Conservation (phyloP, 2,888 invertebrate genomes). For the Drosophila testacea region DNA sequence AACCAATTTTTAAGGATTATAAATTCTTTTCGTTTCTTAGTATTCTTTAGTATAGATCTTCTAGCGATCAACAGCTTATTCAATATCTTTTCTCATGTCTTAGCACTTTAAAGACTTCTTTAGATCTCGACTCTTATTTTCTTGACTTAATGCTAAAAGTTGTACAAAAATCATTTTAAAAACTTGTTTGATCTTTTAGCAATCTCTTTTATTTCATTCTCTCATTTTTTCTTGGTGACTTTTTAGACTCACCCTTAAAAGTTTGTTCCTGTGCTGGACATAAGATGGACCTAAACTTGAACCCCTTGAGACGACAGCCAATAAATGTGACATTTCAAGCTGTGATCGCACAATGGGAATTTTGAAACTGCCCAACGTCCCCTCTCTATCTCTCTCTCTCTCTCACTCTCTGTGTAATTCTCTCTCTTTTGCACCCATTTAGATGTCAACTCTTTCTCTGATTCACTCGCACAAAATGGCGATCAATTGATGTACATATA, state of each 20-base stretch:
- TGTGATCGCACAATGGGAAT: constrained; percentile 55
- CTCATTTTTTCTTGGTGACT: background rate
- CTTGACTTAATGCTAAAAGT: background rate
- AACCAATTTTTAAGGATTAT: too few species aligned
- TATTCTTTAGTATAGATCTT: too few species aligned
- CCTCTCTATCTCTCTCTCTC: background rate
- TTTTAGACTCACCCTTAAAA: constrained; percentile 22
- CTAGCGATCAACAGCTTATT: too few species aligned
- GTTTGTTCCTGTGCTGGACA: constrained; percentile 9
- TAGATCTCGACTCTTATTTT: background rate
- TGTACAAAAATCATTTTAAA: background rate
- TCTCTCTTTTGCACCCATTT: constrained; percentile 8
- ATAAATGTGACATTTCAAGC: constrained; percentile 59
- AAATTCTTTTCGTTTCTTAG: too few species aligned
- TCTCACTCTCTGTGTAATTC: constrained; percentile 1
- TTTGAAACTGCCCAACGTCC: constrained; percentile 29
- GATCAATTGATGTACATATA: constrained; percentile 24
- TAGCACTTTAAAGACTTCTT: background rate
- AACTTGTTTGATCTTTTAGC: background rate
- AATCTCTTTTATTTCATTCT: background rate
- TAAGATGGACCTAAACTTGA: constrained; percentile 37
- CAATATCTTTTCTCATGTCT: background rate
- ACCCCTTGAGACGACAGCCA: constrained; percentile 45
- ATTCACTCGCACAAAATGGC: constrained; percentile 50
- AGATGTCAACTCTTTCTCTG: background rate